Base-by-base conservation (phyloP, 1,140 invertebrate species). In the Lordiphosa mommai region DNA sequence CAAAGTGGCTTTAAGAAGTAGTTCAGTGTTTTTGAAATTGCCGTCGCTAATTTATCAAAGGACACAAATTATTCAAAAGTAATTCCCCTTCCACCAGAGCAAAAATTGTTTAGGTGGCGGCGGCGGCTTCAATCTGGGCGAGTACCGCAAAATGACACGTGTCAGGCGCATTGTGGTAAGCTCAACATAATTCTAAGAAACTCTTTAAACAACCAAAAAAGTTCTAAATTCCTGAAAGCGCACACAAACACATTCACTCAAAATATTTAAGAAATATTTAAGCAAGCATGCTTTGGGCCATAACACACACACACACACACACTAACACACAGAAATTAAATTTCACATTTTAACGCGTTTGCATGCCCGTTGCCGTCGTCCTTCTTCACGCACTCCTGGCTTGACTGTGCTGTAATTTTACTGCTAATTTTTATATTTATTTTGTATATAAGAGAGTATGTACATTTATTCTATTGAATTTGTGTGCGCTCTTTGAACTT, bases 91-190 rank as follows among this genome's bases (percentile, higher is more conserved):
- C 20, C 40, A 10, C 3, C 9, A n/a, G n/a, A n/a, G n/a, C 32
- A 34, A 34, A 34, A 34, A 12, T 47, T 47, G 43, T 32, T 32
- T 6, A n/a, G 4, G 23, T 12, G 29, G 27, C 29, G 10, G 29
- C 27, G 43, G 38, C 38, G 52, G 79, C 63, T 55, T 84, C 56
- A 82, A 82, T 53, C 72, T 80, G 80, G 79, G 65, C 49, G 70
- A 85, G 46, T 85, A 85, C 61, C 79, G 73, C 59, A 85, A 79
- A 80, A 85, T 85, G 79, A 85, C 79, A 85, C 79, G 79, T 80
- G 79, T 85, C 57, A 77, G 79, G 80, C 79, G 79, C 50, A 85
- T 85, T 72, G 79, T 85, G 73, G 79, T 85, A 76, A 85, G 79
- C 67, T 47, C 29, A 46, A 32, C 50, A 38, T 2, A 38, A 58